Percentiles rank a stretch among this genome's conserved stretches.
These are phyloP conservation scores for Labrus mixtus DNA, from an alignment of 2,113 vertebrate genomes.

Conservation along the genomic window DNA sequence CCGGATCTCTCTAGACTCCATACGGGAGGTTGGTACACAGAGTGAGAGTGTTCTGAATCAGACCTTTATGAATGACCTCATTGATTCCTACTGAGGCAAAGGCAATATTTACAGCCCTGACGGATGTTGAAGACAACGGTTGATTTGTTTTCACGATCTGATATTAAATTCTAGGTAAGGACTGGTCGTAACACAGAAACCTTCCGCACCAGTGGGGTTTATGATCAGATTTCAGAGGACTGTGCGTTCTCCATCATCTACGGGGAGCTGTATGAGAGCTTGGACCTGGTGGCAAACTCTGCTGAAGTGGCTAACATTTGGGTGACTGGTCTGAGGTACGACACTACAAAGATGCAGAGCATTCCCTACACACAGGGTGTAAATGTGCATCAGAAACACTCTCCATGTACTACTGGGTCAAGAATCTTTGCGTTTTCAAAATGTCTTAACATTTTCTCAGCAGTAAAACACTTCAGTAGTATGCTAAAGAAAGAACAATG, in stretches of 20 bases:
- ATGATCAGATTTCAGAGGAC: slow-evolving; percentile 96
- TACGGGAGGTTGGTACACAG: slow-evolving; percentile 88
- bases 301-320: slow-evolving; percentile 95
- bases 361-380: not conserved
- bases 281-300: slow-evolving; percentile 94
- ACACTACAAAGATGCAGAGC: not conserved
- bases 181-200: slow-evolving; percentile 96
- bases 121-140: not conserved
- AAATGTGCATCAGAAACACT: not conserved
- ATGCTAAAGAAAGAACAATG: not conserved
- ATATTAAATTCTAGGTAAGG: slow-evolving; percentile 76
- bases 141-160: slow-evolving; percentile 28
- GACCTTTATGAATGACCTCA: slow-evolving; percentile 2
- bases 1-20: slow-evolving; percentile 89
- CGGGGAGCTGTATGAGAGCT: slow-evolving; percentile 91
- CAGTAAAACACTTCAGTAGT: no score
- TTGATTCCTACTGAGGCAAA: slow-evolving; percentile 3
- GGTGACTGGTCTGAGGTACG: slow-evolving; percentile 94
- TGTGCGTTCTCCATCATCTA: slow-evolving; percentile 95
- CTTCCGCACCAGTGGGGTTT: slow-evolving; percentile 94
- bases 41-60: not conserved
- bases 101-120: slow-evolving; percentile 17
- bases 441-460: no score
- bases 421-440: no score
- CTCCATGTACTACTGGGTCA: not conserved